A percentile compares a stretch with the other conserved stretches of the same genome.
phyloP scores from a whole-genome alignment of 2,888 invertebrate species.

The Cheiracanthium punctorium region DNA sequence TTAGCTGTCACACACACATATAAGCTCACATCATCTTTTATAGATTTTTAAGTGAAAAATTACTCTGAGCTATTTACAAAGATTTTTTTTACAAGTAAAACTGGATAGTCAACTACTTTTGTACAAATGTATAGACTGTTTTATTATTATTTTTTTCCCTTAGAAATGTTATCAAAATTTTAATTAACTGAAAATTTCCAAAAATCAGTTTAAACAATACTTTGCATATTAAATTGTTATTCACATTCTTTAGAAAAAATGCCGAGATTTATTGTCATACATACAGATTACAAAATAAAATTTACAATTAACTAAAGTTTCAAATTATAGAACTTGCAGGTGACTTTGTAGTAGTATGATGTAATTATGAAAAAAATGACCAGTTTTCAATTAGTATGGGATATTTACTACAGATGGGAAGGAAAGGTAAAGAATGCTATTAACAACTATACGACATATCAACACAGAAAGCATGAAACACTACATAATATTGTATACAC shows the following conservation, averaged over 20 bases:
- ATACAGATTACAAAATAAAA: not conserved
- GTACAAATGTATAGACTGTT: not conserved
- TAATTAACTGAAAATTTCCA: not conserved
- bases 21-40: slow-evolving; percentile 64
- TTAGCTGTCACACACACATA: slow-evolving; percentile 64
- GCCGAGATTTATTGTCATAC: not conserved
- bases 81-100: slow-evolving; percentile 46
- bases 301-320: not conserved
- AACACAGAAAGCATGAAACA: not conserved
- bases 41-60: slow-evolving; percentile 66
- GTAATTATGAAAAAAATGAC: not conserved
- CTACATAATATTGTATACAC: not conserved
- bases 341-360: not conserved
- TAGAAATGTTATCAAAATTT: not conserved
- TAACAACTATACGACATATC: not conserved
- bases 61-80: slow-evolving; percentile 64
- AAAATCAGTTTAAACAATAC: too few relatives aligned
- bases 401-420: not conserved
- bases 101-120: slow-evolving; percentile 5
- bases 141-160: too few relatives aligned
- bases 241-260: not conserved
- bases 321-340: not conserved
- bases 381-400: not conserved
- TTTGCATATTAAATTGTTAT: too few relatives aligned
- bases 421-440: not conserved